Evolutionary conservation across 2,888 invertebrate species (phyloP), one percentile per base, ranked within the genome.

Genomic region (Troglohyphantes excavatus): DNA sequence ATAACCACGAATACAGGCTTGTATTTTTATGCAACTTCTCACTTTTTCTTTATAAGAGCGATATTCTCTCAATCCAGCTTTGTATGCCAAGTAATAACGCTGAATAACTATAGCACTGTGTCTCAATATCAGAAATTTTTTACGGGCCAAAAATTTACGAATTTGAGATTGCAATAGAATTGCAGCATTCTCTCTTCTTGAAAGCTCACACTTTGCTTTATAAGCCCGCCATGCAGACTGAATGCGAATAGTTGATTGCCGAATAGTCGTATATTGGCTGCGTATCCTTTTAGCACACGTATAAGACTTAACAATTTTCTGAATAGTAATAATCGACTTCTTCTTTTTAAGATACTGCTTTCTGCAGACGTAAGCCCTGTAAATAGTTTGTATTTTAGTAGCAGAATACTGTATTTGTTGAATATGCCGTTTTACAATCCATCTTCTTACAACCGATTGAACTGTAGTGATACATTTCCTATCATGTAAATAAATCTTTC

Each of bases 331-430:
- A 23, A 63, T 21, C 27, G 53, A 53, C 13, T 53, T 46, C 46
- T 43, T 70, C 19, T 33, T n/a, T 33, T 13, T 17, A 23, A 72
- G n/a, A 43, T 59, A 82, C 13, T 72, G 70, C 23, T 82, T 82
- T 65, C 59, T 63, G 9, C 21, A n/a, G 1, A 72, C 61, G 13
- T 53, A 68, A 19, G 63, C 33, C 65, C 90, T 82, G 17, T 84
- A 81, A 13, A 63, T 39, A 39, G 76, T 68, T 82, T 91, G 91
- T 81, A 91, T 83, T 23, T 53, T 61, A 9, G 89, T 65, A 53
- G 83, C 82, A 17, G 90, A 53, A n/a, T 7, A n/a, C 17, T 17
- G 53, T 53, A 53, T 5, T 17, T 17, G 53, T 17, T 53, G 53
- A 13, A 53, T 53, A 5, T n/a, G 13, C 2, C 53, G 9, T 13